Evolutionary conservation across 2,888 invertebrate genomes (phyloP), one percentile per base, ranked within the genome.

Genomic region (Blomia tropicalis): DNA sequence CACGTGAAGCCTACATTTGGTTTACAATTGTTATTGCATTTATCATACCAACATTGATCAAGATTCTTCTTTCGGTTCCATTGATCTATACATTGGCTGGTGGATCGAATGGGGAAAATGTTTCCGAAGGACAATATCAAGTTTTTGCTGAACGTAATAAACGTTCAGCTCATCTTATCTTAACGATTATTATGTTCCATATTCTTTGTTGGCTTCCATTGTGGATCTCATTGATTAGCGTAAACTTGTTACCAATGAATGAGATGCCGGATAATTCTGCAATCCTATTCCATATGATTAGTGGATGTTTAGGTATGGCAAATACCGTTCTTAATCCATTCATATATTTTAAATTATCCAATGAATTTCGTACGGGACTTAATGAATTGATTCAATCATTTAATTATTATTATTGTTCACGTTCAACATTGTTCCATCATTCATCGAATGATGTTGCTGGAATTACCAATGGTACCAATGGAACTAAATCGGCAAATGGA

Each of bases 231-330:
- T 44, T 62, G 22, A 62, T 62, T 43, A 62, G 62, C 23, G 58
- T 62, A 4, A 62, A 62, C 32, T 29, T 62, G 19, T 36, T 62
- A 43, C 62, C 62, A 14, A 22, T 43, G 32, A 58, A 41, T 17
- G 62, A 62, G 36, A 41, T 43, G 44, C 62, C 62, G 25, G 62
- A 62, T 36, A 62, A 41, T 17, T 58, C 58, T n/a, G 56, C 62
- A 32, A 62, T 62, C 14, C 58, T 62, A 23, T 62, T 62, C 30
- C 62, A 62, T 51, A 62, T 62, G 62, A 62, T 62, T 22, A 58
- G 58, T 58, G 62, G 62, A 1, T 62, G 62, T 58, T 43, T 62
- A 32, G 62, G 62, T 11, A 62, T 62, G 58, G 58, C 47, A 2
- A 58, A 58, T 27, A 62, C 62, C 32, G 62, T 62, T 3, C 17